phyloP scores from a whole-genome alignment of 2,113 vertebrate genomes.

The Hassar affinis region DNA sequence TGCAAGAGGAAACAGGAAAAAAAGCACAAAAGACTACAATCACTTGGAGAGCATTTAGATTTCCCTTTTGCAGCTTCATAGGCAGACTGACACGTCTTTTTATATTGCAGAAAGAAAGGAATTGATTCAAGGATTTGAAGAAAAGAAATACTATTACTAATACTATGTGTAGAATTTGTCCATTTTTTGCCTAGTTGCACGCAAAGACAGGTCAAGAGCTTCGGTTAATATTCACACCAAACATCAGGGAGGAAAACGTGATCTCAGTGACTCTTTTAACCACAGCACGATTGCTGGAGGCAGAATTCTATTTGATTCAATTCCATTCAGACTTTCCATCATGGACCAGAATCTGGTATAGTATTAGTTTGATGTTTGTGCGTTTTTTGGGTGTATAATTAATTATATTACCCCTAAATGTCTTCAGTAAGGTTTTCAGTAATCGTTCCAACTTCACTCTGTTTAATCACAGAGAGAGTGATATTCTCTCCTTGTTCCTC shows the following conservation, averaged over 20 bases:
- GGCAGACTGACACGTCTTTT: background rate
- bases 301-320: background rate
- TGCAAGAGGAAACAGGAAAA: conserved; percentile 49
- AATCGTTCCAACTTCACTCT: background rate
- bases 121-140: background rate
- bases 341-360: background rate
- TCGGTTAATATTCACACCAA: background rate
- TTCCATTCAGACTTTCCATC: background rate
- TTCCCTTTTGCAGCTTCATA: background rate
- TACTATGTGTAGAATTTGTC: background rate
- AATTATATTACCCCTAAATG: background rate
- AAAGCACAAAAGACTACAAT: background rate
- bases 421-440: too few species aligned
- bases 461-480: too few species aligned
- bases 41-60: background rate
- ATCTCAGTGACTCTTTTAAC: background rate
- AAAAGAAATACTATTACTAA: too few species aligned
- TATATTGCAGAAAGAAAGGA: background rate
- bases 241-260: background rate
- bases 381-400: background rate
- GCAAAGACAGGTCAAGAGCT: background rate
- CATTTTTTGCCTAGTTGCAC: too few species aligned
- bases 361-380: background rate
- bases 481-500: too few species aligned
- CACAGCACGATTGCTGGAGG: background rate